These are phyloP conservation scores for Marcusenius ussheri DNA, from an alignment of 2,113 vertebrate genomes.

Conservation along the genomic window DNA sequence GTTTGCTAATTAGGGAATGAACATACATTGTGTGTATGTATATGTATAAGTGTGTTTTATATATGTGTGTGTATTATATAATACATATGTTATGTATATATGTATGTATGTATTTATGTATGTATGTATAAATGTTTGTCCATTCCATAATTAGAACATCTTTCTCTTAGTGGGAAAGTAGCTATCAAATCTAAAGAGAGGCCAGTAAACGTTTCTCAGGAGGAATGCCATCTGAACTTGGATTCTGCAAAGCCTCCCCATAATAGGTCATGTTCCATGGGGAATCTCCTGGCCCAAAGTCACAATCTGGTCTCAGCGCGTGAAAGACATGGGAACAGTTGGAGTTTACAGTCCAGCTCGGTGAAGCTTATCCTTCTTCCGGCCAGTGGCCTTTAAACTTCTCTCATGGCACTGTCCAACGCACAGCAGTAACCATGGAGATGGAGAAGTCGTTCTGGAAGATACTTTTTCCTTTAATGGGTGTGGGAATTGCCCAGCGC, in stretches of 20 bases:
- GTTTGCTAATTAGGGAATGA: too few species aligned
- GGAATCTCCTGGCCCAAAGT: not conserved
- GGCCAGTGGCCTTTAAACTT: not conserved
- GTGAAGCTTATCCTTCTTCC: not conserved
- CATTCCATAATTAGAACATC: not conserved
- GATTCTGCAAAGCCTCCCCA: not conserved
- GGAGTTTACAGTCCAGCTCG: not conserved
- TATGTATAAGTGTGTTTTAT: not conserved
- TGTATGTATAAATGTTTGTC: not conserved
- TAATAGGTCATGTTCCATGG: not conserved
- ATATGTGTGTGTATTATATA: too few species aligned
- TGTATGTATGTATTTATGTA: not conserved
- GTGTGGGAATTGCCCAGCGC: not conserved
- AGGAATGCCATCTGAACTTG: slow-evolving; percentile 15
- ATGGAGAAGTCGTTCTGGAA: not conserved
- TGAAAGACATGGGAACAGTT: slow-evolving; percentile 7
- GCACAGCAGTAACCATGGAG: not conserved
- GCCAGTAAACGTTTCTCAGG: slow-evolving; percentile 10
- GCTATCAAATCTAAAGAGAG: not conserved
- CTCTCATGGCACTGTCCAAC: not conserved
- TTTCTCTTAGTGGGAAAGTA: not conserved
- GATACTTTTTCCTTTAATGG: not conserved
- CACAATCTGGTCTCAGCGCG: not conserved
- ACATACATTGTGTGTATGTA: not conserved
- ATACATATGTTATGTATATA: too few species aligned